Percentiles rank a stretch among this genome's conserved stretches.
These are phyloP conservation scores for Crocuta crocuta DNA, from an alignment of 2,113 vertebrate species.

Conservation along the genomic window DNA sequence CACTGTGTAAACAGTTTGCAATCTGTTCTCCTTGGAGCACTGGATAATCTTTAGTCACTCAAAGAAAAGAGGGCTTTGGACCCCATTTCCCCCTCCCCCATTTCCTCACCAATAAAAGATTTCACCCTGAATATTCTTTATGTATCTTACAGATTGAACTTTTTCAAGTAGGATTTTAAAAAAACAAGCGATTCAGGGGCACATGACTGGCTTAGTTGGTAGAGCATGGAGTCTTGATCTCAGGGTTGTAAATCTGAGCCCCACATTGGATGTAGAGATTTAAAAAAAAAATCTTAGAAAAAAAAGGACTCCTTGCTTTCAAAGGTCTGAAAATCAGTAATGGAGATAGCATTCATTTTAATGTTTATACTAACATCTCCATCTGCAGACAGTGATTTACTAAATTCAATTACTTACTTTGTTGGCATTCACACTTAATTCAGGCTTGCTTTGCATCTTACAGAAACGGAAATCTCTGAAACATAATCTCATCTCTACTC, in stretches of 20 bases:
- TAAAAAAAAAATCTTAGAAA: neutral
- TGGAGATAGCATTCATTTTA: conserved; percentile 2
- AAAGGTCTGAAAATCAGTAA: neutral
- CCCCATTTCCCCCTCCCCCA: neutral
- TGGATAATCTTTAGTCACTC: neutral
- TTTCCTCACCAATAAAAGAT: neutral
- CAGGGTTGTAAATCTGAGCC: neutral
- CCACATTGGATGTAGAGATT: neutral
- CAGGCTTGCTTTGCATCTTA: conserved; percentile 36
- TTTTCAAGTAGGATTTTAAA: conserved; percentile 43
- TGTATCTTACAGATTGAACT: conserved; percentile 40
- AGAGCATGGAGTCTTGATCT: neutral
- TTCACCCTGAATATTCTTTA: neutral
- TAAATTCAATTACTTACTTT: conserved; percentile 48
- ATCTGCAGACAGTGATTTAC: neutral
- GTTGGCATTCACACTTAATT: conserved; percentile 40
- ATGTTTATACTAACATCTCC: conserved; percentile 41
- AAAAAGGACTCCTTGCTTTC: neutral
- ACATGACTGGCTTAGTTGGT: neutral
- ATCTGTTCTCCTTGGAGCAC: neutral
- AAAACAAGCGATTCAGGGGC: neutral
- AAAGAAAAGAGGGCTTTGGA: neutral
- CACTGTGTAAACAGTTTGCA: conserved; percentile 27
- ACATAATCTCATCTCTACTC: neutral
- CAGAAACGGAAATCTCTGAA: conserved; percentile 30